Conservation (phyloP, 1,140 invertebrate species). For the Harpegnathos saltator region DNA sequence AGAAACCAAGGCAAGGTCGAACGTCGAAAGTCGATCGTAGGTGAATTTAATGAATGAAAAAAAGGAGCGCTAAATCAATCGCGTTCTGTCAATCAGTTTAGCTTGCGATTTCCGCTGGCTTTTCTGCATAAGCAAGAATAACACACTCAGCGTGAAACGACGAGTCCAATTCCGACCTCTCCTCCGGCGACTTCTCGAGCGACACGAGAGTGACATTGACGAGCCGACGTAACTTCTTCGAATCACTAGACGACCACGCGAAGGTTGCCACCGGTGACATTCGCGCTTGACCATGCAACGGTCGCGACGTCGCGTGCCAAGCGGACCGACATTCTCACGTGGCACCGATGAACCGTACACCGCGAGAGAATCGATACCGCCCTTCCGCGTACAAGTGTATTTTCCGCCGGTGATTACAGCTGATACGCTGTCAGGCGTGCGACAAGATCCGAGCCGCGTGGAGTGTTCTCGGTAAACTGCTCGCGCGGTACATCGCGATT, state of each 20-base stretch:
- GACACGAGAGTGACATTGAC: background rate
- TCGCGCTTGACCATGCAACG: conserved; percentile 71
- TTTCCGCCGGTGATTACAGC: conserved; percentile 13
- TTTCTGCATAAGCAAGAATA: no score
- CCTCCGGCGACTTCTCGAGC: no score
- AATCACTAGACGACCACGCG: conserved; percentile 45
- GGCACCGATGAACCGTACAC: conserved; percentile 58
- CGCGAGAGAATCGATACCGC: conserved; percentile 62
- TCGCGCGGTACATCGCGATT: conserved; percentile 16
- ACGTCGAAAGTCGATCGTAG: no score
- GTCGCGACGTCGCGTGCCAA: conserved; percentile 68
- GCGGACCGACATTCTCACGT: conserved; percentile 41
- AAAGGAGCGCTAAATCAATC: no score
- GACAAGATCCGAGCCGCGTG: conserved; percentile 10
- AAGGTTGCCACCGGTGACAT: conserved; percentile 68
- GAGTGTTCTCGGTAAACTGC: conserved; percentile 15
- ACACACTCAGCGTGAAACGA: no score
- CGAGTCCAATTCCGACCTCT: no score
- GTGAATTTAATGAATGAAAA: no score
- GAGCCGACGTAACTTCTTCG: background rate
- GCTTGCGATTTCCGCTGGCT: no score
- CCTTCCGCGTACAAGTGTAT: conserved; percentile 44
- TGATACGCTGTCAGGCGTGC: conserved; percentile 25
- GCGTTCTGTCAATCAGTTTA: no score
- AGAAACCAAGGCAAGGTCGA: no score